Conservation (phyloP, 2,888 invertebrate species). For the Eristalinus aeneus region DNA sequence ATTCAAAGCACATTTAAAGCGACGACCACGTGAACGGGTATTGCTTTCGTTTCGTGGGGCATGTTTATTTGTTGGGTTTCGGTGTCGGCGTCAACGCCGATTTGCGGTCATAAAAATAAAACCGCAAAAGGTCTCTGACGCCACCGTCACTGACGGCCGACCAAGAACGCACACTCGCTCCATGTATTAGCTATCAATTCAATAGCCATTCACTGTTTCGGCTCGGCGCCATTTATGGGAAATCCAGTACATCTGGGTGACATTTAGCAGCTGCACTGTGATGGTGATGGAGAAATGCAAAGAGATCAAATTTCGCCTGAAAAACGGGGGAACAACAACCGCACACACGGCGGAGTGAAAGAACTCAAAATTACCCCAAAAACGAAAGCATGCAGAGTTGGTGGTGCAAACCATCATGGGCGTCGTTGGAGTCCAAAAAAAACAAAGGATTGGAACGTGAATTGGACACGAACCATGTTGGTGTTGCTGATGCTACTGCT, state of each 20-base stretch:
- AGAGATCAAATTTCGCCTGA: conserved; percentile 50
- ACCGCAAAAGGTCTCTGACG: conserved; percentile 53
- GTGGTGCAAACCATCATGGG: background rate
- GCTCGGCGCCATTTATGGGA: conserved; percentile 29
- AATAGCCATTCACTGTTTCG: conserved; percentile 42
- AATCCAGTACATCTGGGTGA: conserved; percentile 36
- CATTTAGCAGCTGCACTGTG: conserved; percentile 62
- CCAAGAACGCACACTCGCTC: too few relatives aligned
- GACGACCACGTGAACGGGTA: conserved; percentile 31
- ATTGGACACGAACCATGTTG: conserved; percentile 58
- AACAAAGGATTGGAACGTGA: conserved; percentile 41
- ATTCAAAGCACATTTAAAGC: conserved; percentile 39
- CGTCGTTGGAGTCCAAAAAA: conserved; percentile 33
- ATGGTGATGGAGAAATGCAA: background rate
- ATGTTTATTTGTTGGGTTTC: background rate
- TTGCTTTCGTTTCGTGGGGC: conserved; percentile 20
- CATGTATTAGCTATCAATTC: conserved; percentile 58
- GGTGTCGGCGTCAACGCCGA: conserved; percentile 19
- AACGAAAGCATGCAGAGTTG: conserved; percentile 42
- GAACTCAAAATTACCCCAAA: conserved; percentile 56
- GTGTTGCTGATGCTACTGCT: background rate
- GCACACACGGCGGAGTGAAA: background rate
- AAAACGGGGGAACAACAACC: conserved; percentile 36
- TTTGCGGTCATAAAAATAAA: conserved; percentile 58
- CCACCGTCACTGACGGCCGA: background rate